Percentiles rank a stretch among this genome's conserved stretches.
phyloP scores from a whole-genome alignment of 2,888 invertebrate species.

The Drosophila borealis region DNA sequence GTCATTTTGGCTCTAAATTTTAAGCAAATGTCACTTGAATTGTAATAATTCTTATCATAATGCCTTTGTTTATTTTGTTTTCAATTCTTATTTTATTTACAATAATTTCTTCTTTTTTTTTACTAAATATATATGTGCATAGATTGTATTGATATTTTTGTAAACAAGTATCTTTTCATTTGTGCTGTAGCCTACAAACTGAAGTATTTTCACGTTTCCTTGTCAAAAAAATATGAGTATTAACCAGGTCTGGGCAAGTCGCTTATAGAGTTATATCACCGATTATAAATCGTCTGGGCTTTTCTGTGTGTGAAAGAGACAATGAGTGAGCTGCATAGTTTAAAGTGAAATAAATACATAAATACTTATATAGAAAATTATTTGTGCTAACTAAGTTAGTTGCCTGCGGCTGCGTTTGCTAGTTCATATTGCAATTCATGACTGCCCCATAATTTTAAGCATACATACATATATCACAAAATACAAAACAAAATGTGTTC shows the following conservation, averaged over 20 bases:
- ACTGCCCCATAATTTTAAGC: slow-evolving; percentile 40
- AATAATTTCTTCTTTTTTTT: slow-evolving; percentile 7
- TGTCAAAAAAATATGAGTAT: slow-evolving; percentile 30
- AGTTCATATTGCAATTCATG: slow-evolving; percentile 27
- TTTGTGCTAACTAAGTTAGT: slow-evolving; percentile 50
- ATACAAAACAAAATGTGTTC: slow-evolving; percentile 16
- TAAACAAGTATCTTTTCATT: slow-evolving; percentile 54
- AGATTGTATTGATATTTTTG: slow-evolving; percentile 60
- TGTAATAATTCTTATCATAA: slow-evolving; percentile 42
- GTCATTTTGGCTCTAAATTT: slow-evolving; percentile 33
- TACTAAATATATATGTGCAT: slow-evolving; percentile 47
- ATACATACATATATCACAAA: slow-evolving; percentile 12
- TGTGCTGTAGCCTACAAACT: slow-evolving; percentile 21
- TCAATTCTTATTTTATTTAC: slow-evolving; percentile 6
- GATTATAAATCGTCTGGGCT: slow-evolving; percentile 39
- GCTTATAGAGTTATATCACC: slow-evolving; percentile 30
- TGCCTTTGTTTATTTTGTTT: slow-evolving; percentile 17
- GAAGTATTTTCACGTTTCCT: slow-evolving; percentile 23
- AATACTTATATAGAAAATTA: slow-evolving; percentile 36
- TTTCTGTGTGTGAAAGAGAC: slow-evolving; percentile 35
- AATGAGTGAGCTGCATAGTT: slow-evolving; percentile 50
- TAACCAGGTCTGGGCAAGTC: slow-evolving; percentile 35
- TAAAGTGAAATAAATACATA: slow-evolving; percentile 28
- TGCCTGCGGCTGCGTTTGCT: slow-evolving; percentile 34
- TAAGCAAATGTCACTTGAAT: slow-evolving; percentile 41